These are phyloP conservation scores for Lutraria rhynchaena DNA, from an alignment of 1,140 invertebrate genomes.

Conservation along the genomic window DNA sequence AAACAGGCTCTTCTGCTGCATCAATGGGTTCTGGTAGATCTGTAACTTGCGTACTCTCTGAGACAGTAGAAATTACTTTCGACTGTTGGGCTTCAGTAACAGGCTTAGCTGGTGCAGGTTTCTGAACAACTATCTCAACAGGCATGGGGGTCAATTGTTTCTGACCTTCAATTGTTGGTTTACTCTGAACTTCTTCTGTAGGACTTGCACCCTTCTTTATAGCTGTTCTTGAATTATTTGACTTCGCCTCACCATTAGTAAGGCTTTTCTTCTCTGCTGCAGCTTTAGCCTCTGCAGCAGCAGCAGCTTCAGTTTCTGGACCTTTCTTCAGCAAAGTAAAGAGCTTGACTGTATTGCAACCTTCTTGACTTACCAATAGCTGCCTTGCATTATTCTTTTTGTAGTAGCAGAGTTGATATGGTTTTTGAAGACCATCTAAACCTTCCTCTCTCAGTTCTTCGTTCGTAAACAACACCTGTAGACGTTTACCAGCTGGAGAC, in stretches of 20 bases:
- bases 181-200: not conserved
- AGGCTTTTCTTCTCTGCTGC: not conserved
- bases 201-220: not conserved
- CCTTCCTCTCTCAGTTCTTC: slow-evolving; percentile 25
- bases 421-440: slow-evolving; percentile 42
- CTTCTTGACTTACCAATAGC: slow-evolving; percentile 53
- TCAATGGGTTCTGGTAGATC: too few species aligned
- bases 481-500: slow-evolving; percentile 40
- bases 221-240: not conserved
- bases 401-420: slow-evolving; percentile 50
- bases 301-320: not conserved
- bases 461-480: slow-evolving; percentile 36
- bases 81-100: too few species aligned
- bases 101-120: too few species aligned
- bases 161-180: not conserved
- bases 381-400: slow-evolving; percentile 8
- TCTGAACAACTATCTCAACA: too few species aligned
- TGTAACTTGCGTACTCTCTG: too few species aligned
- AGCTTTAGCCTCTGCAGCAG: slow-evolving; percentile 10
- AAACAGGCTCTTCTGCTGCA: too few species aligned
- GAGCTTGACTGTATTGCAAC: slow-evolving; percentile 46
- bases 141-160: too few species aligned
- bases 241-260: slow-evolving; percentile 21
- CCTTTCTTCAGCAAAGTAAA: slow-evolving; percentile 35
- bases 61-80: too few species aligned